Base-by-base conservation (phyloP, 2,888 invertebrate species). In the Chrysina gloriosa region DNA sequence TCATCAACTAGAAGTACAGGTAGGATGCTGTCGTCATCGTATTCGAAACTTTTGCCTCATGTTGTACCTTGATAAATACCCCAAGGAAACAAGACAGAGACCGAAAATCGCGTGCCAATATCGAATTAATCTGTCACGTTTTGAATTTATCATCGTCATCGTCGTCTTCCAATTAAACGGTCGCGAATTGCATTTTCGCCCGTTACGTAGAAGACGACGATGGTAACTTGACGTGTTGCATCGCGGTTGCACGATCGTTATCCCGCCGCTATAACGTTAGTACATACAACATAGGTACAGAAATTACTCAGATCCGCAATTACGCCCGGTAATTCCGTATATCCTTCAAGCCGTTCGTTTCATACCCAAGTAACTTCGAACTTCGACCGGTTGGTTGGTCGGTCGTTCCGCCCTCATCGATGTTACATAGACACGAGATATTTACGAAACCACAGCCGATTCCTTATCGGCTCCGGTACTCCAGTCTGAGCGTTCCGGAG, bases 301-400 rank as follows among this genome's bases (percentile, higher is more conserved):
- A 61, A 61, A 61, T 61, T 61, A 61, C 58, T 42, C 27, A 42
- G 31, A 27, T 27, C 42, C 29, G 25, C 45, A 61, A 61, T 61
- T 61, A 61, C 58, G 42, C 52, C 27, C 4, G 14, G 39, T 39
- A 39, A 58, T 58, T 58, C 39, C 58, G 58, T 11, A 23, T 39
- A 39, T 58, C 58, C 39, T 58, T 58, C 58, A 25, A 58, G 36
- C 11, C 27, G 58, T 58, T 58, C 58, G 58, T 58, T 39, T 58
- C 58, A n/a, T n/a, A n/a, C n/a, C n/a, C n/a, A n/a, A n/a, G 58
- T 16, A 58, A 58, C 39, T 58, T 58, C 39, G 7, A 58, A 58
- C 39, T 29, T 42, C 21, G 45, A 45, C 45, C 45, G 3, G 14
- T 48, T 19, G 25, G 16, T 42, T 9, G 45, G 21, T 21, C 45